Evolutionary conservation across 2,113 vertebrate species (phyloP).

Genomic region (Hystrix cristata): DNA sequence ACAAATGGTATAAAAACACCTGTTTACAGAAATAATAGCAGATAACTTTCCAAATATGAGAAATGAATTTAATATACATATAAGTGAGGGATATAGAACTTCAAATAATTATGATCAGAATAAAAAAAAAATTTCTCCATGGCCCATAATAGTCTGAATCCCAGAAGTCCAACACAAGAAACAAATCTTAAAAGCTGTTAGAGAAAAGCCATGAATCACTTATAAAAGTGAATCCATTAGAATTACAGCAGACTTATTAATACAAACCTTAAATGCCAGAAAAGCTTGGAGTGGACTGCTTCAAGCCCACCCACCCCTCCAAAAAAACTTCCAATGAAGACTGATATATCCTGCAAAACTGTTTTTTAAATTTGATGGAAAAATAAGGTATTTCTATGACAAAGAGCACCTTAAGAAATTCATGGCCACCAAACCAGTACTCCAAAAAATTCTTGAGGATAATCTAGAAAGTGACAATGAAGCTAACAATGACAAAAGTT

Average conservation of each 20-base stretch:
- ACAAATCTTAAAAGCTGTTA: neutral
- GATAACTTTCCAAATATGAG: neutral
- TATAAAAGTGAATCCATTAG: neutral
- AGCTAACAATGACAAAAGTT: neutral
- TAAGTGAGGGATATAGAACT: neutral
- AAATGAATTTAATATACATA: neutral
- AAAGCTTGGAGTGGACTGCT: neutral
- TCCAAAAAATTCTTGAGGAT: neutral
- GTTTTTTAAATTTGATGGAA: neutral
- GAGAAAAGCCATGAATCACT: neutral
- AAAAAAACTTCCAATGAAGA: neutral
- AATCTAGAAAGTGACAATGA: neutral
- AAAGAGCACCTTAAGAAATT: neutral
- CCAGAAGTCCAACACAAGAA: neutral
- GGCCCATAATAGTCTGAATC: neutral
- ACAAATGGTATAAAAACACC: neutral
- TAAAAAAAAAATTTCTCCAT: neutral
- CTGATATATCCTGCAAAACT: neutral
- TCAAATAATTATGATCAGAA: neutral
- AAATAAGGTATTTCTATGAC: neutral
- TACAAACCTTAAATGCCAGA: neutral
- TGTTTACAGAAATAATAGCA: neutral
- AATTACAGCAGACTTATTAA: neutral
- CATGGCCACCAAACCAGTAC: neutral
- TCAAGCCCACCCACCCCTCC: neutral